phyloP scores from a whole-genome alignment of 2,113 vertebrate genomes.

The Eclectus roratus region DNA sequence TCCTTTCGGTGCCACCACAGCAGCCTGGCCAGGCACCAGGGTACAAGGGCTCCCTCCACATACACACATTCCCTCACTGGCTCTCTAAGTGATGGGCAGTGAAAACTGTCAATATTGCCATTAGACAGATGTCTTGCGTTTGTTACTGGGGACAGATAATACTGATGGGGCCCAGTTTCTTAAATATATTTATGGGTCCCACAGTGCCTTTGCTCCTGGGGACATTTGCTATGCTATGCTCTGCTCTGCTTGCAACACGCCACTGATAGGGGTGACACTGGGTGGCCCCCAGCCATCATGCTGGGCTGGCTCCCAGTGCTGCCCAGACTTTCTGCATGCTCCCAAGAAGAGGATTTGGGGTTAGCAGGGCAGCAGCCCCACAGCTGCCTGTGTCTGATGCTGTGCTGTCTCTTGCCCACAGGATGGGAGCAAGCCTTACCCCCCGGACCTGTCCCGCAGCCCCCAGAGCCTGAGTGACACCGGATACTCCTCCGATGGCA shows the following conservation, averaged over 20 bases:
- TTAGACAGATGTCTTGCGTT: neutral
- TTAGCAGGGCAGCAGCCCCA: neutral
- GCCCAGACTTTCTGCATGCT: neutral
- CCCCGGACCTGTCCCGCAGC: conserved; percentile 90
- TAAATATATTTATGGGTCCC: neutral
- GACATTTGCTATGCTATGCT: neutral
- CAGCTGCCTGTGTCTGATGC: neutral
- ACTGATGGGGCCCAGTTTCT: accelerated
- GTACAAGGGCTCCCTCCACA: too few species aligned
- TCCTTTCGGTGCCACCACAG: neutral
- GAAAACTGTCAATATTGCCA: neutral
- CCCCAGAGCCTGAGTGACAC: conserved; percentile 96
- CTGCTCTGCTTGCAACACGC: neutral
- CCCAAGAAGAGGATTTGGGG: neutral
- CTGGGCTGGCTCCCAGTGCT: neutral
- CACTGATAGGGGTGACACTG: accelerated
- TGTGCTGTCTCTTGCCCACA: conserved; percentile 55
- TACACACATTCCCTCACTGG: neutral
- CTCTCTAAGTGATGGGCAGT: neutral
- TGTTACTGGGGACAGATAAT: neutral
- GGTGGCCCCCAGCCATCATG: accelerated
- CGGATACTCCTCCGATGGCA: conserved; percentile 95
- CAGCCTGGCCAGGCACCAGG: too few species aligned
- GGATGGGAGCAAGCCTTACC: conserved; percentile 91
- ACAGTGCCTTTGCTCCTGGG: accelerated